Percentiles rank a stretch among this genome's conserved stretches.
Conservation (phyloP, 2,797 vertebrate genomes). For the Pseudotriccus pelzelni region DNA sequence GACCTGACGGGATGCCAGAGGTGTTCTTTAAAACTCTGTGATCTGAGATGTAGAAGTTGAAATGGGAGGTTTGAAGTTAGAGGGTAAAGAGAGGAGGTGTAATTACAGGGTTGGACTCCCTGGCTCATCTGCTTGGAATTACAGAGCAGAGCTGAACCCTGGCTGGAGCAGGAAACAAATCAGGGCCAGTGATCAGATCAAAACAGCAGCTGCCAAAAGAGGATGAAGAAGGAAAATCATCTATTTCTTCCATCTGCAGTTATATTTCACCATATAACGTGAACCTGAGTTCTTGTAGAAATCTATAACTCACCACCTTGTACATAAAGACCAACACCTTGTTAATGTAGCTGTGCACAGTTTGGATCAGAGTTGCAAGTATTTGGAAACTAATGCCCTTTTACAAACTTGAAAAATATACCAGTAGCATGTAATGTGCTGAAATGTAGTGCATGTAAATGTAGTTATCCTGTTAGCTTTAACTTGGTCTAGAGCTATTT, state of each 20-base stretch:
- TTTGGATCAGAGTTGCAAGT: neutral
- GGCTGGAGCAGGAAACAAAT: slow-evolving; percentile 82
- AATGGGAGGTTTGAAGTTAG: slow-evolving; percentile 74
- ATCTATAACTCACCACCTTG: neutral
- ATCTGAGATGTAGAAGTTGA: slow-evolving; percentile 68
- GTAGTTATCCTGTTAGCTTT: neutral
- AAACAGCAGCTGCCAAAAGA: slow-evolving; percentile 78
- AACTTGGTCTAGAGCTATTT: neutral
- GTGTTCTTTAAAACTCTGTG: slow-evolving; percentile 68
- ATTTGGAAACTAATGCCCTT: neutral
- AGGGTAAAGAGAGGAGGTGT: slow-evolving; percentile 78
- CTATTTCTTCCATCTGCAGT: slow-evolving; percentile 27
- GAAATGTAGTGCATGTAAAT: neutral
- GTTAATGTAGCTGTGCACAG: neutral
- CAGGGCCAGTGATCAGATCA: slow-evolving; percentile 78
- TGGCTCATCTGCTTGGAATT: slow-evolving; percentile 84
- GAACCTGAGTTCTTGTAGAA: neutral
- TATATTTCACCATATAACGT: neutral
- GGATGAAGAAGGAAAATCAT: slow-evolving; percentile 68
- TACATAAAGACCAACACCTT: neutral
- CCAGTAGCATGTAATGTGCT: neutral
- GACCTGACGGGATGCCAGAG: slow-evolving; percentile 66
- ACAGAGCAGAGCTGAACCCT: slow-evolving; percentile 81
- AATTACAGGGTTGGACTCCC: slow-evolving; percentile 81
- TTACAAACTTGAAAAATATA: neutral